Percentiles rank a stretch among this genome's conserved stretches.
These are phyloP conservation scores for Elmis aenea DNA, from an alignment of 2,888 invertebrate species.

Conservation along the genomic window DNA sequence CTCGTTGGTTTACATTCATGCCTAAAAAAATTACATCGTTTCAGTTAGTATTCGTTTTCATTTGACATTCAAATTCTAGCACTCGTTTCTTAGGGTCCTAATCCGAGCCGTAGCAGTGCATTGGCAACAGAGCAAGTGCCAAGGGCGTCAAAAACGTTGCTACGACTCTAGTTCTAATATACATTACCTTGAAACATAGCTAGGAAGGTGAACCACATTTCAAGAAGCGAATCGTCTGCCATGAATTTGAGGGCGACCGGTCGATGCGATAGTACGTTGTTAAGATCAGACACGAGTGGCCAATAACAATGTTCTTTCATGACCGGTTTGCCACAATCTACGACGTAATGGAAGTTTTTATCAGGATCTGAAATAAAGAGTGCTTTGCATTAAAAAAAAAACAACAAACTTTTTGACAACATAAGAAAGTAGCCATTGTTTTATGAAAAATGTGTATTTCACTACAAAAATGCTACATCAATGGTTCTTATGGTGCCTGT, in stretches of 20 bases:
- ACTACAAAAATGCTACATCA: no score
- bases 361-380: slow-evolving; percentile 53
- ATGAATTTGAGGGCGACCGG: slow-evolving; percentile 88
- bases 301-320: slow-evolving; percentile 99
- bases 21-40: slow-evolving; percentile 56
- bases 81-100: no score
- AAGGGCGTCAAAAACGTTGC: no score
- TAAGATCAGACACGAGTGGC: slow-evolving; percentile 95
- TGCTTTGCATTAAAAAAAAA: neutral
- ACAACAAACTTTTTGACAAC: neutral
- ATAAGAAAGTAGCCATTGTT: no score
- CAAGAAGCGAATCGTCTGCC: slow-evolving; percentile 80
- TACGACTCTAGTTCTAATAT: no score
- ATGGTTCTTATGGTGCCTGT: no score
- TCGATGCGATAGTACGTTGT: slow-evolving; percentile 90
- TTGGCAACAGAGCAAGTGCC: no score
- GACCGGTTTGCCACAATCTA: slow-evolving; percentile 84
- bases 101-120: no score
- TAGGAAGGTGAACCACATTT: slow-evolving; percentile 94
- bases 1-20: slow-evolving; percentile 94
- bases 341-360: slow-evolving; percentile 83
- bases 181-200: slow-evolving; percentile 84
- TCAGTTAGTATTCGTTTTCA: slow-evolving; percentile 3
- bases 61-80: no score
- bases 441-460: no score